Percentiles rank a stretch among this genome's conserved stretches.
These are phyloP conservation scores for Aporophyla nigra DNA, from an alignment of 2,888 invertebrate genomes.

Conservation along the genomic window DNA sequence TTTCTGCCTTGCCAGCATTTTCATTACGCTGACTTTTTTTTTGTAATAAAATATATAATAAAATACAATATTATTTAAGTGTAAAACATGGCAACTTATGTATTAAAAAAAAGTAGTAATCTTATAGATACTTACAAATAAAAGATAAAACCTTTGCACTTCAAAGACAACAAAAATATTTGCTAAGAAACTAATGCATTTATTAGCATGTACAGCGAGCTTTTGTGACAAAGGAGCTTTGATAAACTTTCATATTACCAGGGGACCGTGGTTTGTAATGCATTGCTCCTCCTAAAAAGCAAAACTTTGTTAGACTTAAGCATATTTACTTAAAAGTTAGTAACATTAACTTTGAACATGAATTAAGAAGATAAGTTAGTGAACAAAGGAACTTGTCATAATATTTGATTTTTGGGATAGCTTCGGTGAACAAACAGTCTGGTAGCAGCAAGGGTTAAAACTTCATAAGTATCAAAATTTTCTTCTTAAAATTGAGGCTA, in stretches of 20 bases:
- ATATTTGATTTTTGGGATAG: constrained; percentile 25
- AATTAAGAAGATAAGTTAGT: constrained; percentile 5
- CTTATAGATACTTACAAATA: constrained; percentile 10
- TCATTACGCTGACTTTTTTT: background rate
- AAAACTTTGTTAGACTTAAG: constrained; percentile 71
- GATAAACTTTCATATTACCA: constrained; percentile 72
- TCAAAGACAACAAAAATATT: constrained; percentile 4
- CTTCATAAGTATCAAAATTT: background rate
- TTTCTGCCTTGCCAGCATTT: background rate
- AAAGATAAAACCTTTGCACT: background rate
- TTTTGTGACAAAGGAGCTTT: constrained; percentile 62
- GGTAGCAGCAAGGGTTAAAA: background rate
- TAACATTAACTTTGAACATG: constrained; percentile 21
- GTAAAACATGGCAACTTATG: constrained; percentile 38
- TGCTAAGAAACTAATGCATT: constrained; percentile 13
- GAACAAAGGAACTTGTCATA: background rate
- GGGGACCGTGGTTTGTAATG: constrained; percentile 87
- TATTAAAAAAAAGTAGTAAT: background rate
- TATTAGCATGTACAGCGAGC: constrained; percentile 55
- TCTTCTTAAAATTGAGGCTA: background rate
- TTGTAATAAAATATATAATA: background rate
- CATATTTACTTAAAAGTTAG: constrained; percentile 18
- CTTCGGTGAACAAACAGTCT: constrained; percentile 58
- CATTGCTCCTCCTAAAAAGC: constrained; percentile 88
- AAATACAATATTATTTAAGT: too few species aligned